Evolutionary conservation across 2,888 invertebrate species (phyloP), one percentile per base, ranked within the genome.

Genomic region (Pasiphila rectangulata): DNA sequence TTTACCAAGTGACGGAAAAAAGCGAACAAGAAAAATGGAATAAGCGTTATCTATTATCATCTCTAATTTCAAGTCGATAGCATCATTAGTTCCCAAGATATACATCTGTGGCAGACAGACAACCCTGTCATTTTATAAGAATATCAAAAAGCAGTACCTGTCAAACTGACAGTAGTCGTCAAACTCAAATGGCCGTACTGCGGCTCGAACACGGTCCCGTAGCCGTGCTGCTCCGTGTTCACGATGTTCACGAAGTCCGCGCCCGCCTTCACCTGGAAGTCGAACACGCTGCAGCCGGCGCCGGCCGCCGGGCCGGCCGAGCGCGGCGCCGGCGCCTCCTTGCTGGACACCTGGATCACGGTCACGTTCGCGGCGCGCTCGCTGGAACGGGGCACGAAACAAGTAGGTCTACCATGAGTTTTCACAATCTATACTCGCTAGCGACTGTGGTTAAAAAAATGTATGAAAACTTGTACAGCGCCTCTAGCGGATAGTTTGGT

Each of bases 331-430:
- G 87, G 87, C 0, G 86, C 79, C 0, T 69, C 78, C 20, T 83
- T 84, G 27, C 90, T 90, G 0, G 90, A 90, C 0, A 91, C 91
- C 79, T 91, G 84, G n/a, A 91, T 91, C 0, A 91, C 91, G 15
- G 91, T 91, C 20, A 91, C 79, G 54, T 91, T 91, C 0, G 90
- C 78, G 0, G 76, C 72, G 1, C 67, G 67, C 1, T 74, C 61
- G 2, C 80, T 83, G 62, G 27, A 77, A 35, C 3, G 4, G 6
- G 21, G n/a, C n/a, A n/a, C n/a, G n/a, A n/a, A n/a, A n/a, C n/a
- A n/a, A n/a, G n/a, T n/a, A n/a, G n/a, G n/a, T n/a, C n/a, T n/a
- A n/a, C n/a, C n/a, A n/a, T n/a, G n/a, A n/a, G n/a, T n/a, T n/a
- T n/a, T n/a, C n/a, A n/a, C n/a, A n/a, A n/a, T n/a, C n/a, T n/a